Percentiles rank a stretch among this genome's conserved stretches.
Conservation (phyloP, 2,113 vertebrate species). For the Dicerorhinus sumatrensis region DNA sequence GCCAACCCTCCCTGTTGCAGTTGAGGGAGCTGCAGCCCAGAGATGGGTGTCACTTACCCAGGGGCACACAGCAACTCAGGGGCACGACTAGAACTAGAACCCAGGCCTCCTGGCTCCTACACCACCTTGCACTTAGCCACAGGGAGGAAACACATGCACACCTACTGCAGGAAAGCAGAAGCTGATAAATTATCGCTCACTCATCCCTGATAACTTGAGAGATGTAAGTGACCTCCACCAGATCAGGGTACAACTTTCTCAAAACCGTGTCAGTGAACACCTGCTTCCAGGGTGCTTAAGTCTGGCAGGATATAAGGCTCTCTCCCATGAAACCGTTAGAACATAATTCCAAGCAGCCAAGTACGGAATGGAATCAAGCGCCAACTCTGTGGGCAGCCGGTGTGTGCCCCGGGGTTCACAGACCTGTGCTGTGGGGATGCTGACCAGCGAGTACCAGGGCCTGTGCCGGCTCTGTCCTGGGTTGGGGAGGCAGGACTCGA, state of each 20-base stretch:
- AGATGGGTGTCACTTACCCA: not conserved
- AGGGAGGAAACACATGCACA: not conserved
- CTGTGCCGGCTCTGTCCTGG: fast-evolving
- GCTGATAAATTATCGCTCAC: fast-evolving
- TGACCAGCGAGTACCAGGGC: not conserved
- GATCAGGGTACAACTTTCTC: not conserved
- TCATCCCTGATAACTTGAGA: not conserved
- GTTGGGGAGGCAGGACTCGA: not conserved
- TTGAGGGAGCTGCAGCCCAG: not conserved
- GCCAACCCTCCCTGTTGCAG: not conserved
- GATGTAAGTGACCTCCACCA: not conserved
- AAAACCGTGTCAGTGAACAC: not conserved
- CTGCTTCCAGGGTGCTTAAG: not conserved
- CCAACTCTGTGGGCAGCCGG: not conserved
- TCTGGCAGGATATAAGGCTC: not conserved
- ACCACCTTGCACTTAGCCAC: not conserved
- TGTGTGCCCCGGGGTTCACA: not conserved
- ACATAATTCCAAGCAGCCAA: not conserved
- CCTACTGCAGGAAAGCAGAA: not conserved
- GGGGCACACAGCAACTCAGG: not conserved
- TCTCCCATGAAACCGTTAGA: fast-evolving
- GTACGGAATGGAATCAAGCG: not conserved
- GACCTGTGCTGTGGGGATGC: fast-evolving
- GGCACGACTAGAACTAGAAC: not conserved
- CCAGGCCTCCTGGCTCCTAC: not conserved